A percentile compares a stretch with the other conserved stretches of the same genome.
These are phyloP conservation scores for Cantharis rustica DNA, from an alignment of 2,888 invertebrate genomes.

Conservation along the genomic window DNA sequence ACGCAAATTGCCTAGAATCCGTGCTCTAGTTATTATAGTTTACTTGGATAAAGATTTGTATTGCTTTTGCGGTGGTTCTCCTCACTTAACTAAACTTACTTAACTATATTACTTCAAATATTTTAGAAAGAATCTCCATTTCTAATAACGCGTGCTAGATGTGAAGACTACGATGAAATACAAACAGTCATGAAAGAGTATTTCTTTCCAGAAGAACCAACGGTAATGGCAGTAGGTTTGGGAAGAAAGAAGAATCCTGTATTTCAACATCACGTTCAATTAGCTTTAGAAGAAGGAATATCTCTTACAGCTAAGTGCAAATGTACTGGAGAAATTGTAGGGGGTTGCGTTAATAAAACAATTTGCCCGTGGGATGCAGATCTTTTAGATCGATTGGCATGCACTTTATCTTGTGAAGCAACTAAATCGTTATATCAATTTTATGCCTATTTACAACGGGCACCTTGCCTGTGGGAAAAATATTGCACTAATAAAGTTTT, in stretches of 20 bases:
- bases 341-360: constrained; percentile 58
- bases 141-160: constrained; percentile 54
- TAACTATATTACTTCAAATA: background rate
- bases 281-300: constrained; percentile 51
- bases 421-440: constrained; percentile 60
- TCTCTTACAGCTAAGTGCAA: constrained; percentile 54
- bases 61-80: background rate
- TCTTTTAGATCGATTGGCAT: constrained; percentile 61
- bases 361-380: constrained; percentile 60
- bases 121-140: constrained; percentile 34
- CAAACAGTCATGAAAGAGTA: constrained; percentile 58
- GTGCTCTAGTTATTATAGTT: too few relatives aligned
- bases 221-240: constrained; percentile 57
- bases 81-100: too few relatives aligned
- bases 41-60: background rate
- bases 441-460: constrained; percentile 58
- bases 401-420: constrained; percentile 52
- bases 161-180: constrained; percentile 55
- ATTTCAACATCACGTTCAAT: constrained; percentile 54
- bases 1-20: too few relatives aligned
- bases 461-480: constrained; percentile 57
- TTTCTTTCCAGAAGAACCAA: constrained; percentile 63
- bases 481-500: constrained; percentile 57
- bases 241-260: constrained; percentile 51
- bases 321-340: constrained; percentile 52